Conservation (phyloP, 2,888 invertebrate species). For the Polydesmus complanatus region DNA sequence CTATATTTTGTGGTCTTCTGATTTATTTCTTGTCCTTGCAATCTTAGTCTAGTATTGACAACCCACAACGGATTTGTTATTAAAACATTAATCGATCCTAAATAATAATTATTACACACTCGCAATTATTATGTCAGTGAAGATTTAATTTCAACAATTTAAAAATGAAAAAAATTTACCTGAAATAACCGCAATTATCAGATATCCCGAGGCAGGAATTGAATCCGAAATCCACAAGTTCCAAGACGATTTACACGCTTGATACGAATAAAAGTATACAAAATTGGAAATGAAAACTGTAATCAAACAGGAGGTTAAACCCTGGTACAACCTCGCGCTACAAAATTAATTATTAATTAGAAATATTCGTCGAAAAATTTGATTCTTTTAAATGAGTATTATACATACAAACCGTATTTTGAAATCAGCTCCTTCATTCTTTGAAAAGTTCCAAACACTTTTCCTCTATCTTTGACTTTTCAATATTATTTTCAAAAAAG, state of each 20-base stretch:
- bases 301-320: constrained; percentile 65
- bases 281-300: constrained; percentile 79
- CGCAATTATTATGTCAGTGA: no score
- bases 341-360: no score
- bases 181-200: constrained; percentile 59
- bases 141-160: background rate
- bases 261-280: constrained; percentile 88
- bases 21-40: constrained; percentile 44
- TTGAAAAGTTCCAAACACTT: no score
- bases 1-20: background rate
- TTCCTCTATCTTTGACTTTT: no score
- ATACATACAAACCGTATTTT: no score
- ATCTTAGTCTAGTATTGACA: constrained; percentile 74
- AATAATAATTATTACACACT: no score
- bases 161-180: constrained; percentile 38
- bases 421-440: no score
- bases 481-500: no score
- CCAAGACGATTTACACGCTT: constrained; percentile 51
- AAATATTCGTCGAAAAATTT: no score
- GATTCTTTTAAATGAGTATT: no score
- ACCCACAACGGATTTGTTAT: constrained; percentile 84
- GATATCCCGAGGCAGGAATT: constrained; percentile 47
- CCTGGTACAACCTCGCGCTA: constrained; percentile 43
- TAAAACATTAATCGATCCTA: constrained; percentile 61
- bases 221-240: background rate